Evolutionary conservation across 2,797 vertebrate species (phyloP).

Genomic region (Acipenser oxyrinchus): DNA sequence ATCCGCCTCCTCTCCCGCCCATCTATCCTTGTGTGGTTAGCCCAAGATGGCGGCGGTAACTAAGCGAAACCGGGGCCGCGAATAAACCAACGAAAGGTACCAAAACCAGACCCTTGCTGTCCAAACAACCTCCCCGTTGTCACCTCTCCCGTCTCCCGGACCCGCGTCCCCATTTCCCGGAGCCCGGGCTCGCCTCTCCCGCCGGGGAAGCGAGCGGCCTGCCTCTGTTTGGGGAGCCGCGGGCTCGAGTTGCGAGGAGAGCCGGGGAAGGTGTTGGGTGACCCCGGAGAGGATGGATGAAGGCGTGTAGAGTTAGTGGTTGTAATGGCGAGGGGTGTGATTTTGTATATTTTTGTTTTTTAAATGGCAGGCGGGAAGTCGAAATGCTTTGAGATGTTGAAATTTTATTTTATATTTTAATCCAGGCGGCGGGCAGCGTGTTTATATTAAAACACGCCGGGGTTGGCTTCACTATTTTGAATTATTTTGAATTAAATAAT

Average conservation of each 20-base stretch:
- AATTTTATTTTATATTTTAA: too few relatives aligned
- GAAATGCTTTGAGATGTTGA: not conserved
- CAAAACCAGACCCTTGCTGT: too few relatives aligned
- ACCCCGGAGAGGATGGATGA: not conserved
- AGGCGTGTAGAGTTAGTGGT: not conserved
- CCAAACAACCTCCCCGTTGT: not conserved
- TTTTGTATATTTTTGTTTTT: conserved; percentile 12
- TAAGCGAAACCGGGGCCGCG: too few relatives aligned
- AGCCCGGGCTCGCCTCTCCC: not conserved
- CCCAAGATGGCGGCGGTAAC: too few relatives aligned
- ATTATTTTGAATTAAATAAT: too few relatives aligned
- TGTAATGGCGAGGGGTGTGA: not conserved
- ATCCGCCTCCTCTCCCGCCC: too few relatives aligned
- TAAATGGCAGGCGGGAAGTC: conserved; percentile 1
- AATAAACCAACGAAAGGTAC: too few relatives aligned
- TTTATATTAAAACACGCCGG: too few relatives aligned
- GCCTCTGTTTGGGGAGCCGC: not conserved
- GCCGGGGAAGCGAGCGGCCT: not conserved
- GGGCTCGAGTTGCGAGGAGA: not conserved
- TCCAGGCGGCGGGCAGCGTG: too few relatives aligned
- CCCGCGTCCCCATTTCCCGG: not conserved
- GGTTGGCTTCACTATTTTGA: too few relatives aligned
- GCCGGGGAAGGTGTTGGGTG: not conserved
- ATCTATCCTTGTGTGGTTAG: too few relatives aligned
- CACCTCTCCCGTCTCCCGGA: not conserved